phyloP scores from a whole-genome alignment of 1,140 invertebrate species.

The Hylyphantes graminicola region DNA sequence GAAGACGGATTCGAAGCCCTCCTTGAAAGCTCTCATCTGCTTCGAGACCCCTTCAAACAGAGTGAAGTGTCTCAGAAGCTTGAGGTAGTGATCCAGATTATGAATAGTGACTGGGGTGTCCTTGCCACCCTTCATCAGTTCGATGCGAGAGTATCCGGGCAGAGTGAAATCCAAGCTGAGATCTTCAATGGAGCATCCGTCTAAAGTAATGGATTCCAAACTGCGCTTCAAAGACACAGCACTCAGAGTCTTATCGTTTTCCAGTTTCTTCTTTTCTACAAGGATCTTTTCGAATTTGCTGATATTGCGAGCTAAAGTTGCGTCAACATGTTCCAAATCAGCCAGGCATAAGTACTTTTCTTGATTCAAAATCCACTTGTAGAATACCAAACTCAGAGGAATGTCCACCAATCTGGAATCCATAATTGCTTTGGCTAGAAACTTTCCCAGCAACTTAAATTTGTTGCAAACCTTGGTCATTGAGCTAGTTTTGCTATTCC shows the following conservation, averaged over 20 bases:
- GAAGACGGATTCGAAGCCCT: conserved; percentile 97
- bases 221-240: background rate
- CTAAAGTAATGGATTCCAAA: conserved; percentile 83
- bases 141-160: conserved; percentile 88
- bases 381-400: conserved; percentile 93
- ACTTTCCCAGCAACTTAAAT: conserved; percentile 97
- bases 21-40: conserved; percentile 95
- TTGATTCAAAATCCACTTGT: conserved; percentile 94
- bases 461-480: conserved; percentile 91
- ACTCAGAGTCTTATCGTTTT: conserved; percentile 25
- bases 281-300: conserved; percentile 85
- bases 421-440: conserved; percentile 99
- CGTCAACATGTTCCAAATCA: conserved; percentile 87
- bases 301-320: conserved; percentile 86
- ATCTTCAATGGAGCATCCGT: conserved; percentile 91
- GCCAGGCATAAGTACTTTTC: conserved; percentile 83
- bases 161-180: conserved; percentile 92
- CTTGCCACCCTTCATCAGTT: conserved; percentile 90
- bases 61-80: conserved; percentile 87
- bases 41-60: conserved; percentile 89
- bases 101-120: conserved; percentile 89
- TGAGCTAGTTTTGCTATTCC: conserved; percentile 85
- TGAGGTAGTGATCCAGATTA: conserved; percentile 89
- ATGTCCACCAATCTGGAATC: conserved; percentile 99
- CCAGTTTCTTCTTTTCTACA: conserved; percentile 65